phyloP scores from a whole-genome alignment of 2,888 invertebrate genomes.

The Cartodere bifasciata region DNA sequence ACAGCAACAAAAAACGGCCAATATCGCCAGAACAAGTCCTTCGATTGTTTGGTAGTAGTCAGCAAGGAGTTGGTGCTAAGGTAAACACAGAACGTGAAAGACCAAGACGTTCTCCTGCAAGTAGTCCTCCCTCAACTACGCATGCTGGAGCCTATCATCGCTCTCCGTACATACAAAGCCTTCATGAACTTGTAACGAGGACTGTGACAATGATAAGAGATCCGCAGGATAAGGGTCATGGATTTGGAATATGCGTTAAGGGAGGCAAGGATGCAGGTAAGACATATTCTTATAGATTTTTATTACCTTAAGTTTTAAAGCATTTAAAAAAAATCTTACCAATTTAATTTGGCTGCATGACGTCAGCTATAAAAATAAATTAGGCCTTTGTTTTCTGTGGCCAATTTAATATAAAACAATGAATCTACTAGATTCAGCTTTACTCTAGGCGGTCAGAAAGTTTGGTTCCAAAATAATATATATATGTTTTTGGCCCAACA shows the following conservation, averaged over 20 bases:
- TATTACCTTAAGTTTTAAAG: too few relatives aligned
- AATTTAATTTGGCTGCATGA: too few relatives aligned
- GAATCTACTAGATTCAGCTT: too few relatives aligned
- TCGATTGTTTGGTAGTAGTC: conserved; percentile 28
- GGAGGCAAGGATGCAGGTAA: conserved; percentile 81
- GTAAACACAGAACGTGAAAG: conserved; percentile 23
- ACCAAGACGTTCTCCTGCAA: conserved; percentile 49
- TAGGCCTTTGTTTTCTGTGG: too few relatives aligned
- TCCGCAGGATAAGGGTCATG: conserved; percentile 66
- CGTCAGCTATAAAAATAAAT: too few relatives aligned
- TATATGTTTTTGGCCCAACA: too few relatives aligned
- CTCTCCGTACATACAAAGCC: conserved; percentile 42
- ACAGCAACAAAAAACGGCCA: conserved; percentile 60
- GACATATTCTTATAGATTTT: too few relatives aligned
- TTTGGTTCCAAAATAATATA: too few relatives aligned
- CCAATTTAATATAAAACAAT: too few relatives aligned
- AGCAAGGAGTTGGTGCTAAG: conserved; percentile 19
- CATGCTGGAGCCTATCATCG: conserved; percentile 48
- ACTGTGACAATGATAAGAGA: conserved; percentile 79
- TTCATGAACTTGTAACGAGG: conserved; percentile 65
- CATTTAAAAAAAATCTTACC: too few relatives aligned
- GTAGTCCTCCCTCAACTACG: conserved; percentile 68
- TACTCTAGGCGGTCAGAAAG: too few relatives aligned
- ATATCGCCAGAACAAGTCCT: conserved; percentile 71
- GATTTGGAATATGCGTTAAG: conserved; percentile 84